A percentile compares a stretch with the other conserved stretches of the same genome.
Conservation (phyloP, 1,140 invertebrate genomes). For the Agrilus planipennis region DNA sequence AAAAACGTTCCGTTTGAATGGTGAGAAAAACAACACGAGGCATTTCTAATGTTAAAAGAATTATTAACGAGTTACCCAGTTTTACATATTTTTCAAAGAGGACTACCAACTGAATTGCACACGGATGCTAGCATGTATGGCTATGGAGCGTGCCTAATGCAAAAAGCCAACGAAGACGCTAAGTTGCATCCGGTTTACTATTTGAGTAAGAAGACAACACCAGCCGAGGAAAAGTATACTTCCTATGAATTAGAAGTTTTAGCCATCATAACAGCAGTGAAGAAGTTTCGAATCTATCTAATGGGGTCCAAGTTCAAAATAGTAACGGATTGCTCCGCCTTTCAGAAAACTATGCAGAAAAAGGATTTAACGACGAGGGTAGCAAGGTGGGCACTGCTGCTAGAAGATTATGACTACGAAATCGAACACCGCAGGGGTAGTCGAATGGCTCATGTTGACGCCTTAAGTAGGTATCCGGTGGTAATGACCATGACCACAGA, state of each 20-base stretch:
- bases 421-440: too few species aligned
- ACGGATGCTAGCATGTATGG: slow-evolving; percentile 22
- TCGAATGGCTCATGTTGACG: slow-evolving; percentile 13
- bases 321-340: too few species aligned
- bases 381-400: too few species aligned
- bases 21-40: not conserved
- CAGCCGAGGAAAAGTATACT: slow-evolving; percentile 16
- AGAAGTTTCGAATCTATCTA: slow-evolving; percentile 25
- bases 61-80: not conserved
- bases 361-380: too few species aligned
- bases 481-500: too few species aligned
- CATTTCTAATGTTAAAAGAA: slow-evolving; percentile 6
- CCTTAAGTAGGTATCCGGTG: slow-evolving; percentile 17
- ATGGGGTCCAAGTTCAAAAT: too few species aligned
- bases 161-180: slow-evolving; percentile 16
- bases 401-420: too few species aligned
- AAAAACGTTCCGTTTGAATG: slow-evolving; percentile 8
- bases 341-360: too few species aligned
- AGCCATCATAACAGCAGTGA: slow-evolving; percentile 10
- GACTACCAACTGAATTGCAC: slow-evolving; percentile 24
- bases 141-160: not conserved
- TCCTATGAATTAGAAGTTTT: slow-evolving; percentile 21
- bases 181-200: slow-evolving; percentile 22
- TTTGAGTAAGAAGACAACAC: slow-evolving; percentile 19
- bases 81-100: slow-evolving; percentile 7